Evolutionary conservation across 2,113 vertebrate species (phyloP), one percentile per base, ranked within the genome.

Genomic region (Lagenorhynchus albirostris): DNA sequence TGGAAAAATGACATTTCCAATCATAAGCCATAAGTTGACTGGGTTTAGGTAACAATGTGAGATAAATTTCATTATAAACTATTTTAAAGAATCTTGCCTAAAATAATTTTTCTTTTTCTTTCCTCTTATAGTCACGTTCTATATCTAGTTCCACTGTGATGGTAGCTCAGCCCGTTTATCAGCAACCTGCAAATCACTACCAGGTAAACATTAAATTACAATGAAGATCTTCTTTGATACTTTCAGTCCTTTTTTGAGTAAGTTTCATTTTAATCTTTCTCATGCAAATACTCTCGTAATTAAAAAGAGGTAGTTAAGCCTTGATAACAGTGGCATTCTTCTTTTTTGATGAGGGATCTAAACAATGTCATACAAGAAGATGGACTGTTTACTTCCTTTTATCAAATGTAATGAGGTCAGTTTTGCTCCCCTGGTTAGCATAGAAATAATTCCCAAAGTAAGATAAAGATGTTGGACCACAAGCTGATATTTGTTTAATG

Each of bases 81-180:
- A 63, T 80, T 96, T 93, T 84, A 76, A 93, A 90, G 50, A 87
- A 62, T 97, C 96, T 93, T 92, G 17, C 26, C 23, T 62, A 50
- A 84, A 79, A 82, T 62, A 68, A 89, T 77, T 83, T 95, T 70
- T 97, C 20, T 94, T 92, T 81, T 87, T 89, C 60, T 94, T 94
- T 84, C 93, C 94, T 97, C 94, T 96, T 62, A 94, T 53, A 99
- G 99, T 97, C 98, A 0, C 97, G 98, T 82, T 98, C 98, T 81
- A 91, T 98, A 97, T 98, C 98, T 97, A 98, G 98, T 98, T 98
- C 99, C 38, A 98, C 98, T 89, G 58, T 98, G 97, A 98, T 99
- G 98, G 97, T 99, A 68, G 97, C 98, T 90, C 98, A 98, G 65
- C 98, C 98, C 3, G 95, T 99, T 93, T 99, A 98, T 98, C 99